Evolutionary conservation across 2,113 vertebrate genomes (phyloP).

Genomic region (Phrynosoma blainvillii): DNA sequence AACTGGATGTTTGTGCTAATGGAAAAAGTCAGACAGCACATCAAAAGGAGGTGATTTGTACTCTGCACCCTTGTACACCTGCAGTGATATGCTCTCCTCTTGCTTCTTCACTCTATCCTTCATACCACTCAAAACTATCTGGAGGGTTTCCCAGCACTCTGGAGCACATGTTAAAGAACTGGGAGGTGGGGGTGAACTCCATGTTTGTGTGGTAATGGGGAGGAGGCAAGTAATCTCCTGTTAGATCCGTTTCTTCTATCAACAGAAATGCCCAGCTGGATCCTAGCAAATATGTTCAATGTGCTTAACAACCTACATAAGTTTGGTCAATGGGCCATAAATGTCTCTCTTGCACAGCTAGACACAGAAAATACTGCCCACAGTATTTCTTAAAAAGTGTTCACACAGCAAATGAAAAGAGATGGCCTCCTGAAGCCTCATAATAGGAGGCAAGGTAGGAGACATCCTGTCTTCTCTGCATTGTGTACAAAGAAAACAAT

Average conservation of each 20-base stretch:
- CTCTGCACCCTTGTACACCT: no score
- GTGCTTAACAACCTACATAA: accelerated
- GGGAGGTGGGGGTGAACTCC: no score
- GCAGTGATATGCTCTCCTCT: no score
- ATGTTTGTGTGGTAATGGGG: no score
- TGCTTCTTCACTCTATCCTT: no score
- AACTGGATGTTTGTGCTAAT: no score
- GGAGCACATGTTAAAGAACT: neutral
- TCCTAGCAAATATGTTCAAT: neutral
- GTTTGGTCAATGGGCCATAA: constrained; percentile 16
- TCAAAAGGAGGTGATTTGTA: no score
- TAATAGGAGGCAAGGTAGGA: constrained; percentile 23
- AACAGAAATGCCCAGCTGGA: neutral
- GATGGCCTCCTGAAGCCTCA: constrained; percentile 37
- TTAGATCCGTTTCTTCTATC: no score
- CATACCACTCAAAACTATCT: no score
- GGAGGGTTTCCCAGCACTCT: no score
- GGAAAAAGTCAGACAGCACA: no score
- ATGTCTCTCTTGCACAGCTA: constrained; percentile 30
- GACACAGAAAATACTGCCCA: constrained; percentile 34
- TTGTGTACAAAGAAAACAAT: constrained; percentile 26
- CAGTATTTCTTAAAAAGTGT: constrained; percentile 34
- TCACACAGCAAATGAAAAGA: constrained; percentile 41
- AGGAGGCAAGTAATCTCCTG: no score
- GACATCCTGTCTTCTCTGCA: constrained; percentile 24